Evolutionary conservation across 2,797 vertebrate genomes (phyloP).

Genomic region (Hippocampus kuda): DNA sequence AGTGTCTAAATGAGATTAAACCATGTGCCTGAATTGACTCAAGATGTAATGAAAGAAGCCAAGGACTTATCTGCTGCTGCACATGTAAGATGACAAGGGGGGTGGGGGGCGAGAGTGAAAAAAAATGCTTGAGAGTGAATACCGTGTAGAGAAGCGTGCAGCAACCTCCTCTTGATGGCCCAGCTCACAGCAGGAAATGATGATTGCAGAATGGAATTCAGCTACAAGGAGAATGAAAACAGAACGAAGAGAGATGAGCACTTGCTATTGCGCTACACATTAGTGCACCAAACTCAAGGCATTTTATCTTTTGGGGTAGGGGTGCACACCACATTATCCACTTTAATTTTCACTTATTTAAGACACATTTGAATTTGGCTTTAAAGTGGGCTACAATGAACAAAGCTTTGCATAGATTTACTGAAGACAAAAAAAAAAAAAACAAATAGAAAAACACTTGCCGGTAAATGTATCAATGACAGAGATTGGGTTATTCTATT

Average conservation of each 20-base stretch:
- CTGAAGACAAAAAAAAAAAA: not conserved
- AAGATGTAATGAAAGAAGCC: slow-evolving; percentile 43
- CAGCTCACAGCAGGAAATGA: slow-evolving; percentile 55
- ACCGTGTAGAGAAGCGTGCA: slow-evolving; percentile 60
- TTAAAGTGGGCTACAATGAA: not conserved
- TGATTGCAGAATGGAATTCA: slow-evolving; percentile 40
- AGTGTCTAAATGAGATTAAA: slow-evolving; percentile 68
- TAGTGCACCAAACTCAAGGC: slow-evolving; percentile 5
- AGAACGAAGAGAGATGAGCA: slow-evolving; percentile 15
- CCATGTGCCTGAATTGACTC: slow-evolving; percentile 76
- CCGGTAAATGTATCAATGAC: not conserved
- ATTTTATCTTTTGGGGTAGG: slow-evolving; percentile 2
- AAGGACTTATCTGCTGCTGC: slow-evolving; percentile 68
- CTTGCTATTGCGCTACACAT: slow-evolving; percentile 11
- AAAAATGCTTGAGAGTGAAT: slow-evolving; percentile 57
- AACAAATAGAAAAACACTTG: not conserved
- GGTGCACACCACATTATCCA: slow-evolving; percentile 1
- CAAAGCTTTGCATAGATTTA: not conserved
- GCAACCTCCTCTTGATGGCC: slow-evolving; percentile 48
- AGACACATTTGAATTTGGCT: not conserved
- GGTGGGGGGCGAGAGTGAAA: slow-evolving; percentile 28
- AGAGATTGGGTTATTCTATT: not conserved
- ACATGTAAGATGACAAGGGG: slow-evolving; percentile 58
- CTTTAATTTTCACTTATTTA: not conserved
- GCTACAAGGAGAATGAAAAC: slow-evolving; percentile 18